Evolutionary conservation across 1,140 invertebrate genomes (phyloP).

Genomic region (Dendrolimus kikuchii): DNA sequence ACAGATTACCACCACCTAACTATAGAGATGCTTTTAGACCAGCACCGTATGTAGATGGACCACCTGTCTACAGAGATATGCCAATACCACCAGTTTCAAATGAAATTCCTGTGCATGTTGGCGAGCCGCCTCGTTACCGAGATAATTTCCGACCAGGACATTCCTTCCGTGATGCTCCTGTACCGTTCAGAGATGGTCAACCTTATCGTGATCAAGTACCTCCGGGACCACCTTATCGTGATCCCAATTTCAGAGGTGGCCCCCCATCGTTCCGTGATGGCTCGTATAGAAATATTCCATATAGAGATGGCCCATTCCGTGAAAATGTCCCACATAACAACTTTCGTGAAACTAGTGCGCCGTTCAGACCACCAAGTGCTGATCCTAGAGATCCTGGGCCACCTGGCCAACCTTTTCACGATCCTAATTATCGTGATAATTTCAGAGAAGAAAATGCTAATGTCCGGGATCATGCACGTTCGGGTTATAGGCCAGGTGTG

Average conservation of each 20-base stretch:
- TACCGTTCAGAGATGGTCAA: slow-evolving; percentile 50
- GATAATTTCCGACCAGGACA: slow-evolving; percentile 48
- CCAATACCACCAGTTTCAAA: slow-evolving; percentile 34
- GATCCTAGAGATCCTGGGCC: slow-evolving; percentile 42
- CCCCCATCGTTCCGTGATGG: slow-evolving; percentile 53
- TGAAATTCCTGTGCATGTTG: slow-evolving; percentile 52
- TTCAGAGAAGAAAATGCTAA: slow-evolving; percentile 48
- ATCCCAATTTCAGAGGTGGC: slow-evolving; percentile 48
- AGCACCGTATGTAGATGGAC: slow-evolving; percentile 44
- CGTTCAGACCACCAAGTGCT: slow-evolving; percentile 48
- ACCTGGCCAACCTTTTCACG: slow-evolving; percentile 27
- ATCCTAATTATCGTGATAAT: slow-evolving; percentile 50
- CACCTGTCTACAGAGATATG: slow-evolving; percentile 41
- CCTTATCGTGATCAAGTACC: slow-evolving; percentile 42
- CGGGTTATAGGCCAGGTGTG: slow-evolving; percentile 37
- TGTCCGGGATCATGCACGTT: slow-evolving; percentile 31
- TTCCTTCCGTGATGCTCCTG: slow-evolving; percentile 41
- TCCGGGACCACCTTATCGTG: slow-evolving; percentile 32
- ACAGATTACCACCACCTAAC: slow-evolving; percentile 45
- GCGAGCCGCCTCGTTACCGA: slow-evolving; percentile 43
- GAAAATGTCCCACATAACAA: slow-evolving; percentile 43
- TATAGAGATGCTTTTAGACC: slow-evolving; percentile 55
- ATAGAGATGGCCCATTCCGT: slow-evolving; percentile 54
- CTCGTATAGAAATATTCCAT: slow-evolving; percentile 44
- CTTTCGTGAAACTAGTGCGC: slow-evolving; percentile 36